phyloP scores from a whole-genome alignment of 2,888 invertebrate species.

The Rosalia funebris region DNA sequence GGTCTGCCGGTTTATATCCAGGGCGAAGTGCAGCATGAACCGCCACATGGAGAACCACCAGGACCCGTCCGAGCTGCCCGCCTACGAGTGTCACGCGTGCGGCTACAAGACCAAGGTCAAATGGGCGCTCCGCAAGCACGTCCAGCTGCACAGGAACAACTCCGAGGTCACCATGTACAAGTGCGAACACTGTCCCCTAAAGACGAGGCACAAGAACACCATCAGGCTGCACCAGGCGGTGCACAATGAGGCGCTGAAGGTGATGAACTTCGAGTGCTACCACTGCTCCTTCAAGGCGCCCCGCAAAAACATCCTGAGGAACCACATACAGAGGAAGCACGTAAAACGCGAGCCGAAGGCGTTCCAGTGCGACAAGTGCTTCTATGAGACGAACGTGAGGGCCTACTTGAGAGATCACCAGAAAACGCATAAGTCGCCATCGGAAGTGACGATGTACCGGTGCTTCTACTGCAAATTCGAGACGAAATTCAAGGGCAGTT shows the following conservation, averaged over 20 bases:
- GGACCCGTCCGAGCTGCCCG: not conserved
- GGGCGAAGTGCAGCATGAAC: not conserved
- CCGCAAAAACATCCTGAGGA: not conserved
- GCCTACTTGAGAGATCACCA: not conserved
- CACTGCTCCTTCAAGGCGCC: not conserved
- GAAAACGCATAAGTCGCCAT: not conserved
- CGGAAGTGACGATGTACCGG: not conserved
- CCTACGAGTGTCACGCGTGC: not conserved
- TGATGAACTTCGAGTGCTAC: not conserved
- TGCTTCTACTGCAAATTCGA: not conserved
- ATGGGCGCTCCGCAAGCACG: not conserved
- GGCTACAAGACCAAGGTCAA: not conserved
- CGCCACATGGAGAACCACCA: not conserved
- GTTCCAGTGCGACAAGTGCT: not conserved
- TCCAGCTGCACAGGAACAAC: not conserved
- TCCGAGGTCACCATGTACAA: not conserved
- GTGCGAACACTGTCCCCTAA: not conserved
- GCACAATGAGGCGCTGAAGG: not conserved
- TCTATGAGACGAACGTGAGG: not conserved
- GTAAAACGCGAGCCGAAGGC: constrained; percentile 55
- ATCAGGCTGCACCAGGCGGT: not conserved
- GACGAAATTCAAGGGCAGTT: not conserved
- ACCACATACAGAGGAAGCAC: not conserved
- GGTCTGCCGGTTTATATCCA: not conserved
- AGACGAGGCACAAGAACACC: not conserved